These are phyloP conservation scores for Sebastes cheni DNA, from an alignment of 2,797 vertebrate species.

Conservation along the genomic window DNA sequence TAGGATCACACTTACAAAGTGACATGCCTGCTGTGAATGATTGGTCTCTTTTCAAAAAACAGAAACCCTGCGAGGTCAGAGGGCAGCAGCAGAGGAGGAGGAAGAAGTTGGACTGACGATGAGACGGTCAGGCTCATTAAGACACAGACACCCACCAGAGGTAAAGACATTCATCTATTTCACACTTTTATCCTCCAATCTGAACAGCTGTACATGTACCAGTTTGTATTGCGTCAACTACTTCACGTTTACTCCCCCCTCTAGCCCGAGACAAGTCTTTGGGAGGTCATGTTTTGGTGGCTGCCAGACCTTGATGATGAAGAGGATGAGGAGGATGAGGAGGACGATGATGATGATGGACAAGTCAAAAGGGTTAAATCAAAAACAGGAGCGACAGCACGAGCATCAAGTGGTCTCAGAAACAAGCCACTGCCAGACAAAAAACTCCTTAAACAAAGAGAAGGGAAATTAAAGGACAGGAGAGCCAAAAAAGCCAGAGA, in stretches of 20 bases:
- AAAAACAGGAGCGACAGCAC: conserved; percentile 37
- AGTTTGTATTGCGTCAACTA: not conserved
- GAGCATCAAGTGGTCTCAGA: conserved; percentile 49
- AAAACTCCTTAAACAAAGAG: conserved; percentile 69
- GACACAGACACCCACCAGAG: conserved; percentile 58
- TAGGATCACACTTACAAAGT: not conserved
- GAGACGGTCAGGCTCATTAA: conserved; percentile 51
- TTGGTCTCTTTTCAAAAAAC: not conserved
- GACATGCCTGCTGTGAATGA: not conserved
- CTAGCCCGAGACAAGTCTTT: conserved; percentile 85
- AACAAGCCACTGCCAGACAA: conserved; percentile 67
- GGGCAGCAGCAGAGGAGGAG: conserved; percentile 49
- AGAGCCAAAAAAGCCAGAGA: conserved; percentile 47
- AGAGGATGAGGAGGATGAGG: conserved; percentile 46
- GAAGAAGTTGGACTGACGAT: conserved; percentile 50
- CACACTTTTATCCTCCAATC: not conserved
- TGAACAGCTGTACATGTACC: not conserved
- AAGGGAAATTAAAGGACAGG: conserved; percentile 56
- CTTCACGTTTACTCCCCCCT: not conserved
- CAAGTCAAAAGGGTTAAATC: conserved; percentile 37
- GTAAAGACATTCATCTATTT: conserved; percentile 42
- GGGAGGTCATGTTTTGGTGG: conserved; percentile 81
- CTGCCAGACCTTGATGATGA: conserved; percentile 66
- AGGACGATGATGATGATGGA: conserved; percentile 54
- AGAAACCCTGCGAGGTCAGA: conserved; percentile 75